phyloP scores from a whole-genome alignment of 2,797 vertebrate species.

The Sebastes ruberrimus region DNA sequence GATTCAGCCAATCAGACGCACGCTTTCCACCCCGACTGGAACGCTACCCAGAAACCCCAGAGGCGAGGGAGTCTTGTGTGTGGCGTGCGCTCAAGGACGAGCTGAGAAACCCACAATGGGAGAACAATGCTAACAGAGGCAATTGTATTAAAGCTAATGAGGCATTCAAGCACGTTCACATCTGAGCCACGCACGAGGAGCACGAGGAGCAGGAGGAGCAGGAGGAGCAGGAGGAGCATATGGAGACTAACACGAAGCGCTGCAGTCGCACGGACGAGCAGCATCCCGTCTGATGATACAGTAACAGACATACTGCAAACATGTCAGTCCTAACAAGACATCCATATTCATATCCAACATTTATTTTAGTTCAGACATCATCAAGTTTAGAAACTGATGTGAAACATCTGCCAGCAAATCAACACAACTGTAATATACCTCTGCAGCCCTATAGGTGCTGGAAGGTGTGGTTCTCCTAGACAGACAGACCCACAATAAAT shows the following conservation, averaged over 20 bases:
- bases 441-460: no score
- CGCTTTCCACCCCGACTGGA: conserved; percentile 8
- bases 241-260: conserved; percentile 1
- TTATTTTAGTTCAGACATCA: no score
- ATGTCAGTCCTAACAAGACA: no score
- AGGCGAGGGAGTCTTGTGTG: neutral
- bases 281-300: no score
- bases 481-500: no score
- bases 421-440: no score
- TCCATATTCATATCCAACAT: no score
- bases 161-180: conserved; percentile 42
- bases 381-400: no score
- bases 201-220: conserved; percentile 19
- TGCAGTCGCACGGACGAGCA: no score
- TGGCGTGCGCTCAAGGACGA: neutral
- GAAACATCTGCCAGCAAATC: no score
- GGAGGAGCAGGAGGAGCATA: conserved; percentile 26
- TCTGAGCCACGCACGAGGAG: conserved; percentile 28
- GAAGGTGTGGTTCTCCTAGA: no score
- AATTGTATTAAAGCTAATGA: conserved; percentile 62
- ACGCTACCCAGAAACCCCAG: conserved; percentile 26
- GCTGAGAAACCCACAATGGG: conserved; percentile 1
- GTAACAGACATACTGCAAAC: no score
- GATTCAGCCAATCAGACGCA: conserved; percentile 21
- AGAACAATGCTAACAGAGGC: conserved; percentile 40